phyloP scores from a whole-genome alignment of 2,888 invertebrate genomes.

The Ectemnius cavifrons region DNA sequence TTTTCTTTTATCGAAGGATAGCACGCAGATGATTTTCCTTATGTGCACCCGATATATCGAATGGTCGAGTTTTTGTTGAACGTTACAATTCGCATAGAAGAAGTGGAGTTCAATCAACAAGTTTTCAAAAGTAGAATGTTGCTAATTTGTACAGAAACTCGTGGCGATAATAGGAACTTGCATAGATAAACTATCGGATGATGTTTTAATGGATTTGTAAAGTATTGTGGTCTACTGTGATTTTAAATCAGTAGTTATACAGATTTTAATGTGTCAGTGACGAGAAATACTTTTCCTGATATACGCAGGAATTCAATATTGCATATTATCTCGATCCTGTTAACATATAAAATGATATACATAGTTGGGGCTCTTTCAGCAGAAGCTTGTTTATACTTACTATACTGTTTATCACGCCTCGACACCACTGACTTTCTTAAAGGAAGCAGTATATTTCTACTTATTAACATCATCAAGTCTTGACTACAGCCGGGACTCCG shows the following conservation, averaged over 20 bases:
- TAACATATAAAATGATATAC: too few species aligned
- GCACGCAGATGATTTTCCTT: conserved; percentile 23
- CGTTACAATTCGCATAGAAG: conserved; percentile 14
- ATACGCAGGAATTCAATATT: conserved; percentile 16
- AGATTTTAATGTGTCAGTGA: conserved; percentile 27
- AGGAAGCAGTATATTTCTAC: too few species aligned
- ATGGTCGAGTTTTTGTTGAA: not conserved
- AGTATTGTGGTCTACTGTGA: conserved; percentile 21
- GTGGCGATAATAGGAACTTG: conserved; percentile 1
- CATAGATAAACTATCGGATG: conserved; percentile 32
- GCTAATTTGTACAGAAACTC: conserved; percentile 38
- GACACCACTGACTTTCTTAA: too few species aligned
- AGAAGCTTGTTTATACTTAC: too few species aligned
- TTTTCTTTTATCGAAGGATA: conserved; percentile 17
- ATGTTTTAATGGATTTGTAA: conserved; percentile 27
- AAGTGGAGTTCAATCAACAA: conserved; percentile 24
- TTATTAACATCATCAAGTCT: too few species aligned
- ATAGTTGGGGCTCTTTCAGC: too few species aligned
- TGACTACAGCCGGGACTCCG: too few species aligned
- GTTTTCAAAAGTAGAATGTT: conserved; percentile 33
- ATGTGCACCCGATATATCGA: conserved; percentile 15
- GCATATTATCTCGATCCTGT: not conserved
- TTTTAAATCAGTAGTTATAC: conserved; percentile 34
- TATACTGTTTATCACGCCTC: too few species aligned
- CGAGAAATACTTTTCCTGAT: conserved; percentile 15